Conservation (phyloP, 1,140 invertebrate genomes). For the Orussus abietinus region DNA sequence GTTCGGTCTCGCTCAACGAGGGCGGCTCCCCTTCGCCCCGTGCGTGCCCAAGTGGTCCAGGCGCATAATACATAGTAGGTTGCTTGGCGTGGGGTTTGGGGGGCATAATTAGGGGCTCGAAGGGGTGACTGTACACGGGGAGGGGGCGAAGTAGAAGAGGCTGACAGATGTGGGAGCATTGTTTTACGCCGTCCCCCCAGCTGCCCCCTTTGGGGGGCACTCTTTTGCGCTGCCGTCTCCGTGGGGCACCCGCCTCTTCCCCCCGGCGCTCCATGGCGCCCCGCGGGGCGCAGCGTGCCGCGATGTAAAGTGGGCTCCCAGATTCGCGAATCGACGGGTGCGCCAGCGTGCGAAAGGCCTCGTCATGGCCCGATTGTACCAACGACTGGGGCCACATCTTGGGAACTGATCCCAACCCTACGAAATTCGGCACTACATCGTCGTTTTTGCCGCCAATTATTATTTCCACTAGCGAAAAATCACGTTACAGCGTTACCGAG, state of each 20-base stretch:
- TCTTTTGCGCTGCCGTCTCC: constrained; percentile 17
- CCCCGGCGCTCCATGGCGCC: constrained; percentile 22
- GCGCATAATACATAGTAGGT: constrained; percentile 48
- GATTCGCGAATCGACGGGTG: constrained; percentile 40
- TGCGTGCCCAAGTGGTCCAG: constrained; percentile 53
- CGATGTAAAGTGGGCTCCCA: constrained; percentile 47
- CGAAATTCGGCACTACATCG: no score
- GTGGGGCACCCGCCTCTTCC: constrained; percentile 24
- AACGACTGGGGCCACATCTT: no score
- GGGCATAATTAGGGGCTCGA: constrained; percentile 54
- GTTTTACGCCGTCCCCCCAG: constrained; percentile 49
- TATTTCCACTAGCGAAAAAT: no score
- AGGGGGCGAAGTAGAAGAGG: constrained; percentile 45
- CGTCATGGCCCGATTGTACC: no score
- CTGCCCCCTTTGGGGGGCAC: constrained; percentile 7
- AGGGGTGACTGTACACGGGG: constrained; percentile 36
- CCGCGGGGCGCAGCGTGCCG: constrained; percentile 39
- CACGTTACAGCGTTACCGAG: constrained; percentile 38
- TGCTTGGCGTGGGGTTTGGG: constrained; percentile 22
- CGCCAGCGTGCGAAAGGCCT: no score
- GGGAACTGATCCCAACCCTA: no score
- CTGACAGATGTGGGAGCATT: constrained; percentile 57
- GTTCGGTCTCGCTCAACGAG: constrained; percentile 41
- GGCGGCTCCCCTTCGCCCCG: constrained; percentile 40
- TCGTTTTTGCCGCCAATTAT: no score